A percentile compares a stretch with the other conserved stretches of the same genome.
These are phyloP conservation scores for Neodon shergylaensis DNA, from an alignment of 2,113 vertebrate genomes.

Conservation along the genomic window DNA sequence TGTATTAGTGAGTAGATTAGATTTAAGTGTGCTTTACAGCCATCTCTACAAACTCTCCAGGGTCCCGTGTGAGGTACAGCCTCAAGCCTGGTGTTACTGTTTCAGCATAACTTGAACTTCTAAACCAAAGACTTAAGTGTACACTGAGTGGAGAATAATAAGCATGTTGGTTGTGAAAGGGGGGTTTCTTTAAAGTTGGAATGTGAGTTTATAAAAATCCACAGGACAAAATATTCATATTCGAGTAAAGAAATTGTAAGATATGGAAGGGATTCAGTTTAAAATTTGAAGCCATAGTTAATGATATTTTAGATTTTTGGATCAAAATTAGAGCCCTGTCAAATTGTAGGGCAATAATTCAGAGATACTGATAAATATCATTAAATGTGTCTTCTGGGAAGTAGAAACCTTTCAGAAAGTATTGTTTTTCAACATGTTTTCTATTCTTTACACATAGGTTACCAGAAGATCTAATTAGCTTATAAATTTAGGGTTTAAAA, in stretches of 20 bases:
- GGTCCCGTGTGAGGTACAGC: slow-evolving; percentile 71
- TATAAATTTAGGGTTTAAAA: slow-evolving; percentile 87
- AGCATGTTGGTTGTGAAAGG: slow-evolving; percentile 34
- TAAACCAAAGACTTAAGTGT: slow-evolving; percentile 22
- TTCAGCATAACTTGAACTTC: background rate
- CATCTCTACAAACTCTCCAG: slow-evolving; percentile 57
- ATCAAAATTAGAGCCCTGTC: slow-evolving; percentile 80
- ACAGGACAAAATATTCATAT: background rate
- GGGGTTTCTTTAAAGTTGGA: slow-evolving; percentile 2
- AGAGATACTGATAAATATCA: slow-evolving; percentile 83
- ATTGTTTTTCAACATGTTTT: slow-evolving; percentile 83
- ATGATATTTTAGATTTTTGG: slow-evolving; percentile 79
- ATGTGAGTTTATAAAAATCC: slow-evolving; percentile 12
- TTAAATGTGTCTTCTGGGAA: slow-evolving; percentile 76
- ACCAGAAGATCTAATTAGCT: slow-evolving; percentile 84
- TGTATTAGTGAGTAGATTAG: slow-evolving; percentile 33
- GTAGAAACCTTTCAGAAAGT: slow-evolving; percentile 77
- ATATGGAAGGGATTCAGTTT: slow-evolving; percentile 31
- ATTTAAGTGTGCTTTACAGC: slow-evolving; percentile 34
- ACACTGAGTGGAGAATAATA: background rate
- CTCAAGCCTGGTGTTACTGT: slow-evolving; percentile 56
- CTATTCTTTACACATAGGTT: slow-evolving; percentile 84
- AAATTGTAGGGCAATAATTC: slow-evolving; percentile 80
- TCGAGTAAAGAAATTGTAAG: slow-evolving; percentile 1
- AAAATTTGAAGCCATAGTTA: slow-evolving; percentile 71